Evolutionary conservation across 1,140 invertebrate genomes (phyloP), one percentile per base, ranked within the genome.

Genomic region (Micrasema minimum): DNA sequence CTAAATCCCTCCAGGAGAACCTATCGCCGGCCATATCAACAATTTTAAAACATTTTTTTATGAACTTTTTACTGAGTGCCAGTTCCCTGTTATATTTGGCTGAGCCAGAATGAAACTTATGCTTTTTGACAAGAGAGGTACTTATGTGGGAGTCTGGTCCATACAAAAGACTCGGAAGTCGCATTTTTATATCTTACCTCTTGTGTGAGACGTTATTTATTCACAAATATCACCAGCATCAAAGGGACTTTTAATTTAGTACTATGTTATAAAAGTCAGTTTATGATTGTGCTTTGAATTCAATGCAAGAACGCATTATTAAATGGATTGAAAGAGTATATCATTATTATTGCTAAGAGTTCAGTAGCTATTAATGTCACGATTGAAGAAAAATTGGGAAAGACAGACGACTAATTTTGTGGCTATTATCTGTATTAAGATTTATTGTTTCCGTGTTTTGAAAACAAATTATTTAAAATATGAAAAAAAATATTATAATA

Each of bases 181-280:
- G 48, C 48, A 51, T 51, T 51, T 51, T 51, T 51, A 51, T 51
- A 51, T 51, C 48, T 51, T 22, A 10, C 48, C 48, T 51, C 48
- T 51, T 51, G 48, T 26, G 22, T 51, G 48, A 51, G 48, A 51
- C 48, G 48, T 51, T 51, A 3, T 51, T 51, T 51, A 51, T 51
- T 51, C 48, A 51, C 23, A 51, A 51, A 51, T 51, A 51, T 51
- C 48, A 22, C 23, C 48, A 12, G 18, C 48, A 51, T 51, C 48
- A 51, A 51, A 51, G 48, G 23, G 48, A 51, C 20, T 51, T 51
- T 51, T 51, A 51, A 51, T 51, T 51, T 51, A 51, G 48, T 26
- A 51, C 48, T 22, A 51, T 51, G 48, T 51, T 12, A 51, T 51
- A 51, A 51, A 51, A 51, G 48, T 51, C 48, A 51, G 18, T 23